phyloP scores from a whole-genome alignment of 2,888 invertebrate genomes.

The Omphaloscelis lunosa region DNA sequence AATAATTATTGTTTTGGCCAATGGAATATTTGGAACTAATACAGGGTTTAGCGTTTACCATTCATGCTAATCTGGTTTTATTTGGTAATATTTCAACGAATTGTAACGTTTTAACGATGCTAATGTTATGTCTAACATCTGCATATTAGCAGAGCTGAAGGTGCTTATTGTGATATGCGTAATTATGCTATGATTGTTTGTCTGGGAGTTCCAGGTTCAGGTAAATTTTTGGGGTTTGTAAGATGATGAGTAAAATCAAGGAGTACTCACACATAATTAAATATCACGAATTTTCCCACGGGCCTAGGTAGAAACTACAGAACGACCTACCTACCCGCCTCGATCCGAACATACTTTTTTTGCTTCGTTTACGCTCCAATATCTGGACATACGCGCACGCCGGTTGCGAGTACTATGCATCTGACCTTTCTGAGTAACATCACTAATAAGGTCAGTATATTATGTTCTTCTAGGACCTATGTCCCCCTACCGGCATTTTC shows the following conservation, averaged over 20 bases:
- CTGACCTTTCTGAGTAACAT: not conserved
- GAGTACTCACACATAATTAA: not conserved
- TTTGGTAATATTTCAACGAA: slow-evolving; percentile 30
- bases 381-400: too few relatives aligned
- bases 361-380: not conserved
- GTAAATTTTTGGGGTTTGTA: not conserved
- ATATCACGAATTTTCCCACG: too few relatives aligned
- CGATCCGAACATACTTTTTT: not conserved
- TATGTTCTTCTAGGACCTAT: too few relatives aligned
- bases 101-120: slow-evolving; percentile 4
- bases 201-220: too few relatives aligned
- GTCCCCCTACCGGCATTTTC: too few relatives aligned
- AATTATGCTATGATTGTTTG: too few relatives aligned
- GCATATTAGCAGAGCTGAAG: not conserved
- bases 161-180: not conserved
- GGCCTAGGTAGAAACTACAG: too few relatives aligned
- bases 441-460: not conserved
- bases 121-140: slow-evolving; percentile 3
- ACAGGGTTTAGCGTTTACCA: slow-evolving; percentile 41
- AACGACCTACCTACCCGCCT: not conserved
- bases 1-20: slow-evolving; percentile 41
- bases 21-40: slow-evolving; percentile 54
- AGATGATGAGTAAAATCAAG: not conserved
- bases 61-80: slow-evolving; percentile 47
- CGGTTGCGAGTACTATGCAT: not conserved